Conservation (phyloP, 2,797 vertebrate genomes). For the Chelon labrosus region DNA sequence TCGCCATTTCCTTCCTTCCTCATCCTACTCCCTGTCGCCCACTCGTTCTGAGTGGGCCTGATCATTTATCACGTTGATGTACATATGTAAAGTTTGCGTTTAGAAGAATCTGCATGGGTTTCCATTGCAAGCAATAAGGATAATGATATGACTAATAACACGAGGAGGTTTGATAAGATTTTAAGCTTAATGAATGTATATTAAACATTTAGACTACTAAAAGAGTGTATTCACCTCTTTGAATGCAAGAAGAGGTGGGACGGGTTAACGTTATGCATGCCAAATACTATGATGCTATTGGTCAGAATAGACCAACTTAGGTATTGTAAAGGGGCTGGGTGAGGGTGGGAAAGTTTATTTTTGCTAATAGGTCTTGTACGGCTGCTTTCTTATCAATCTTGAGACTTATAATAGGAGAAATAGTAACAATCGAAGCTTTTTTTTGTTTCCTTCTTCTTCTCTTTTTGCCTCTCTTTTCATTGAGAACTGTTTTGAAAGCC, state of each 20-base stretch:
- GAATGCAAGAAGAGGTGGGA: slow-evolving; percentile 73
- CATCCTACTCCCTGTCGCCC: slow-evolving; percentile 23
- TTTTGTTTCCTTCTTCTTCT: slow-evolving; percentile 56
- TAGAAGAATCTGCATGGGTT: slow-evolving; percentile 85
- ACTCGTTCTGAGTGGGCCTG: slow-evolving; percentile 37
- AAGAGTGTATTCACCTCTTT: slow-evolving; percentile 74
- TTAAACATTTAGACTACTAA: slow-evolving; percentile 69
- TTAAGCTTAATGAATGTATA: slow-evolving; percentile 81
- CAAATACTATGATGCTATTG: slow-evolving; percentile 80
- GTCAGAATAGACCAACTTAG: slow-evolving; percentile 77
- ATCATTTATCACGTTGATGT: slow-evolving; percentile 68
- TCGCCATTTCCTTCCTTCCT: slow-evolving; percentile 18
- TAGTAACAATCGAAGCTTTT: slow-evolving; percentile 70
- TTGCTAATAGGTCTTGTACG: slow-evolving; percentile 78
- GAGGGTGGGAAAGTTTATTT: slow-evolving; percentile 79
- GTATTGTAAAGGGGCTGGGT: slow-evolving; percentile 78
- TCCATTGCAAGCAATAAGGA: slow-evolving; percentile 85
- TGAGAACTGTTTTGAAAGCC: slow-evolving; percentile 85
- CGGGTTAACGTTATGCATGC: slow-evolving; percentile 84
- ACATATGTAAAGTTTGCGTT: slow-evolving; percentile 83
- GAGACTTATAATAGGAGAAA: slow-evolving; percentile 73
- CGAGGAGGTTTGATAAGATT: slow-evolving; percentile 76
- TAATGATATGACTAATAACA: slow-evolving; percentile 69
- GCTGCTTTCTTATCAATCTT: slow-evolving; percentile 79
- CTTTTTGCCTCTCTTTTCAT: slow-evolving; percentile 81